Percentiles rank a stretch among this genome's conserved stretches.
Conservation (phyloP, 2,888 invertebrate species). For the Nudaria mundana region DNA sequence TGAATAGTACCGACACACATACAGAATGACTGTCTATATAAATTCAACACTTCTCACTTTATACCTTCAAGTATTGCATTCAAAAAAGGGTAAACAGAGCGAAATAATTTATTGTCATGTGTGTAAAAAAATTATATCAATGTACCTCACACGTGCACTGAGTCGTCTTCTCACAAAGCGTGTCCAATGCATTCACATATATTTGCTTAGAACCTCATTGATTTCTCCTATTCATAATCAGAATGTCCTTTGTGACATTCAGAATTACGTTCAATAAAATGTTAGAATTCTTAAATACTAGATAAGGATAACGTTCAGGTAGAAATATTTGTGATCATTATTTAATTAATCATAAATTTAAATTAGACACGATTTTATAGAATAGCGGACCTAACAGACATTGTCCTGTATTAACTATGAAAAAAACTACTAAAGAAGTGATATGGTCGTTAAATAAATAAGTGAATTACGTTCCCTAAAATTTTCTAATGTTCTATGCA, state of each 20-base stretch:
- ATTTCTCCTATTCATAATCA: slow-evolving; percentile 41
- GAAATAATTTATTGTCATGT: slow-evolving; percentile 53
- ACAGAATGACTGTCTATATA: slow-evolving; percentile 1
- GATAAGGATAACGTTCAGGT: too few species aligned
- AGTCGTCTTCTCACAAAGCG: slow-evolving; percentile 46
- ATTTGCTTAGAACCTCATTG: slow-evolving; percentile 48
- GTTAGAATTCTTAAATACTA: too few species aligned
- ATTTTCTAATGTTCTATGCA: too few species aligned
- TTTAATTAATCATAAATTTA: too few species aligned
- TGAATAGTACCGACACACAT: slow-evolving; percentile 1
- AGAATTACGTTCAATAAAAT: slow-evolving; percentile 6
- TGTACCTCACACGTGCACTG: slow-evolving; percentile 60
- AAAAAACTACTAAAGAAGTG: too few species aligned
- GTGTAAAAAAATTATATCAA: slow-evolving; percentile 37
- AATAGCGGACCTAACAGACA: too few species aligned
- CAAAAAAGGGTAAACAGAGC: slow-evolving; percentile 53
- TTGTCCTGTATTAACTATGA: too few species aligned
- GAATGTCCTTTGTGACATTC: slow-evolving; percentile 30
- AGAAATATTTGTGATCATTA: too few species aligned
- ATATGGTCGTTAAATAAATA: too few species aligned
- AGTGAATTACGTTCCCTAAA: too few species aligned
- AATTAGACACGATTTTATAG: too few species aligned
- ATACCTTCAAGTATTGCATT: slow-evolving; percentile 20
- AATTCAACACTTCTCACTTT: slow-evolving; percentile 4
- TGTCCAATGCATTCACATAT: slow-evolving; percentile 52